Evolutionary conservation across 2,888 invertebrate species (phyloP).

Genomic region (Loripinus fragilis): DNA sequence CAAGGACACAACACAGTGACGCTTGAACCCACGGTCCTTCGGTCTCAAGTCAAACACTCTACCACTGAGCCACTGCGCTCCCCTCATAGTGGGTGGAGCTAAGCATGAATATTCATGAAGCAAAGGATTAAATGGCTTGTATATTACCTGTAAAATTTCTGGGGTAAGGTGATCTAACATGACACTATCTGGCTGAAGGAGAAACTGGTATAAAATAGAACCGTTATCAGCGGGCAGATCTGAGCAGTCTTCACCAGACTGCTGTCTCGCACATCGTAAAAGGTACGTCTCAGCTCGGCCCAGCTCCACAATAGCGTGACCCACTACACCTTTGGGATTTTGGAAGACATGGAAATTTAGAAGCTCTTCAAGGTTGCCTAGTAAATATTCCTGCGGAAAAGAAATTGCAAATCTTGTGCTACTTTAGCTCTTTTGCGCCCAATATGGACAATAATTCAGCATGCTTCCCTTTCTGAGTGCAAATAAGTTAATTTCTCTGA

Average conservation of each 20-base stretch:
- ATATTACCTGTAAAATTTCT: conserved; percentile 86
- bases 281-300: conserved; percentile 86
- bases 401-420: not conserved
- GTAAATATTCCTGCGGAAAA: conserved; percentile 84
- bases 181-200: conserved; percentile 87
- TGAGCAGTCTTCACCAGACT: conserved; percentile 84
- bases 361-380: conserved; percentile 85
- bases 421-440: too few relatives aligned
- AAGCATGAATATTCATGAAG: too few relatives aligned
- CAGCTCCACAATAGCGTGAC: conserved; percentile 85
- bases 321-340: conserved; percentile 84
- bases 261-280: conserved; percentile 85
- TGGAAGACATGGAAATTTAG: conserved; percentile 85
- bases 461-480: too few relatives aligned
- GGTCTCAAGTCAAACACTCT: too few relatives aligned
- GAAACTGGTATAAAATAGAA: conserved; percentile 86
- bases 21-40: too few relatives aligned
- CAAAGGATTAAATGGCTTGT: too few relatives aligned
- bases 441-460: too few relatives aligned
- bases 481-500: too few relatives aligned
- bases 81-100: too few relatives aligned
- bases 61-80: too few relatives aligned
- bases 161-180: conserved; percentile 86
- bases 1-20: too few relatives aligned
- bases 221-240: conserved; percentile 86